Base-by-base conservation (phyloP, 2,113 vertebrate genomes). In the Thalassoma bifasciatum region DNA sequence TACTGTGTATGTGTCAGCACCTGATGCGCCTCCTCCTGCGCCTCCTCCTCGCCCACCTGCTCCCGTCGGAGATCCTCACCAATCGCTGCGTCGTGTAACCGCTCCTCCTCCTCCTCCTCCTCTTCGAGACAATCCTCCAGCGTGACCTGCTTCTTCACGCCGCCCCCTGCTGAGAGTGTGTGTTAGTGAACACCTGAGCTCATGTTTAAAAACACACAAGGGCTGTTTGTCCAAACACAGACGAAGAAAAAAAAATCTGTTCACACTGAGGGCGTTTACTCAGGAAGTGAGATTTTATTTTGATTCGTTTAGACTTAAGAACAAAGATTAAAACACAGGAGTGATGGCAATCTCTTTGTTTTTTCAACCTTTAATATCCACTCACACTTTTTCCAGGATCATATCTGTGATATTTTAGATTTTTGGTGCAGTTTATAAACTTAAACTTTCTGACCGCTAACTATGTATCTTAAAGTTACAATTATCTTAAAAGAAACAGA, bases 121-220 rank as follows among this genome's bases (percentile, higher is more conserved):
- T n/a, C 73, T 75, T 70, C 47, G 23, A 71, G 89, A 91, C 90
- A 87, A 90, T 92, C 91, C 73, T 51, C 38, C 62, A 66, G 51
- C 51, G 16, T 60, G 49, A 79, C 60, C 51, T 44, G 40, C 53
- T 44, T 49, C 11, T 37, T 64, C 56, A 53, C 34, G 12, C 30
- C 10, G 6, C 1, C n/a, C n/a, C n/a, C n/a, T n/a, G 6, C 52
- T 10, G 13, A 24, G 24, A 56, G 63, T 10, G 10, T 10, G 53
- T 57, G 34, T 72, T 70, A 57, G 40, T 66, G 62, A 14, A 4
- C n/a, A 63, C 56, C 46, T 61, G 67, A 68, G 52, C 77, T 68
- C 37, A 51, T 67, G 66, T 75, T n/a, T 72, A 10, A 37, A 59
- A 68, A 69, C 46, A 38, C 50, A 56, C 58, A 88, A 84, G 81